Conservation (phyloP, 2,113 vertebrate species). For the Hepsetus odoe region DNA sequence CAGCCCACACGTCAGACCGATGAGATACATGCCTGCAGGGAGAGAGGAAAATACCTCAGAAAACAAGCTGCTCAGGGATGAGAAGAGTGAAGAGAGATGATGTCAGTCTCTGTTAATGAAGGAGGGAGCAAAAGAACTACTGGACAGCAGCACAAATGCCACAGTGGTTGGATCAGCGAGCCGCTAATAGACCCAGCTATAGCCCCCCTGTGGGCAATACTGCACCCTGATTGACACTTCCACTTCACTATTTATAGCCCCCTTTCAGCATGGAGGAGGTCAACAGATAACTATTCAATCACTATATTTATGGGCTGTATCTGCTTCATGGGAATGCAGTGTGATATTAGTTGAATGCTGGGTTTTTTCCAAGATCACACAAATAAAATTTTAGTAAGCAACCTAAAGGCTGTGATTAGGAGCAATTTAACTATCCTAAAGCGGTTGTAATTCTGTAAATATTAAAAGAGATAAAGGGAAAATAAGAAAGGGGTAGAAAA, state of each 20-base stretch:
- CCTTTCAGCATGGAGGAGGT: conserved; percentile 42
- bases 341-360: neutral
- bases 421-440: too few species aligned
- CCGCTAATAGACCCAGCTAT: conserved; percentile 35
- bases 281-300: conserved; percentile 25
- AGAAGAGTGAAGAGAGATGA: conserved; percentile 48
- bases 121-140: conserved; percentile 33
- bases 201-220: conserved; percentile 28
- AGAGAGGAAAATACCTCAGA: conserved; percentile 46
- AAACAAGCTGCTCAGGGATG: conserved; percentile 44
- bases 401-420: too few species aligned
- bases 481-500: too few species aligned
- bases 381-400: neutral
- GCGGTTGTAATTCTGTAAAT: too few species aligned
- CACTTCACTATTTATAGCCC: conserved; percentile 54
- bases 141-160: conserved; percentile 46
- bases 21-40: conserved; percentile 43
- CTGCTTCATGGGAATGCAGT: neutral
- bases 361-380: neutral
- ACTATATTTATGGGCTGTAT: conserved; percentile 13
- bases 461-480: too few species aligned
- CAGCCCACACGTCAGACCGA: conserved; percentile 28
- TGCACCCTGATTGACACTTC: conserved; percentile 39
- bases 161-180: conserved; percentile 54
- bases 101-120: conserved; percentile 50